Evolutionary conservation across 1,140 invertebrate genomes (phyloP), one percentile per base, ranked within the genome.

Genomic region (Bradynema listronoti): DNA sequence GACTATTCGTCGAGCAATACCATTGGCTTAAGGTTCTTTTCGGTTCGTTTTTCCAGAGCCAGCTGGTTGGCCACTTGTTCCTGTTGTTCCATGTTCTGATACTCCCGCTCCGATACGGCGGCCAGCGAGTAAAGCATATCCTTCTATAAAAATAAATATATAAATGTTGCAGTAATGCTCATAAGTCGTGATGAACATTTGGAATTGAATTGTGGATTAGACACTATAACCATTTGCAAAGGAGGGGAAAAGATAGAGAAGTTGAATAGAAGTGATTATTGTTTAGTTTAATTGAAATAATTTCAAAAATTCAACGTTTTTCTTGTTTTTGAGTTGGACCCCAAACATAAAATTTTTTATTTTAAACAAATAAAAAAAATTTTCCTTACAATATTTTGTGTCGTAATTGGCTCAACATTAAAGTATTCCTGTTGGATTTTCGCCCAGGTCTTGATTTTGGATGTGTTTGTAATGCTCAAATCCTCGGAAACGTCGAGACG

Each of bases 341-440:
- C n/a, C n/a, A n/a, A n/a, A n/a, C n/a, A n/a, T n/a, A n/a, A n/a
- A 39, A 39, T 11, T 11, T 47, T 9, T 47, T 19, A n/a, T n/a
- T 25, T n/a, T 24, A 24, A 30, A 9, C 29, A 19, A 4, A 41
- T 53, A 7, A 25, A 5, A 41, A 56, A 56, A 56, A 42, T 7
- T 14, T 39, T 22, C 22, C 53, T 30, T 14, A 61, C 58, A 46
- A 61, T 61, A 47, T 62, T 43, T 33, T 34, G 45, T 33, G 49
- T 34, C 30, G 41, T 39, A 25, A 63, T 63, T 4, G 61, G 57
- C 9, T 41, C 51, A 50, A 63, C 49, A 46, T 63, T 63, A 46
- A 63, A 63, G 32, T 63, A 49, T 30, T 63, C 47, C n/a, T 24
- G 24, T n/a, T 63, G 43, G 29, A 63, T 63, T 19, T 52, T 24